Base-by-base conservation (phyloP, 2,113 vertebrate species). In the Labrus mixtus region DNA sequence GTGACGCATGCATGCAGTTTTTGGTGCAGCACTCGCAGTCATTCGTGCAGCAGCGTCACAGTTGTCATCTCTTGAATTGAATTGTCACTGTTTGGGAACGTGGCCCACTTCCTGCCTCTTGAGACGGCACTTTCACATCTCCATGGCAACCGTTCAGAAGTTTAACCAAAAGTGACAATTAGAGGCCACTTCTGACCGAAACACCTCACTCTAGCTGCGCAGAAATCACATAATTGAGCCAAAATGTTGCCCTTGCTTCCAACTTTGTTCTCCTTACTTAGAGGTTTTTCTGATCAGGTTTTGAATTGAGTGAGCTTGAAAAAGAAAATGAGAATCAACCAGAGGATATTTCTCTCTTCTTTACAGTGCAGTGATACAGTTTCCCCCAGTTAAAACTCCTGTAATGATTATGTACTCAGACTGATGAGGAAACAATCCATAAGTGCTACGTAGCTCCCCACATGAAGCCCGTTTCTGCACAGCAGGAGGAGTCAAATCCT, bases 111-210 rank as follows among this genome's bases (percentile, higher is more conserved):
- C 83, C 76, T 66, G 68, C 76, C 65, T 69, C 73, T 56, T 3
- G 75, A 55, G 78, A 29, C 66, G 6, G 56, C 22, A 58, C 77
- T 70, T 83, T 85, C 73, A 59, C 66, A 65, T 48, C 80, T 79
- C 75, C 75, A 46, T 36, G 1, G 67, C 43, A 61, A 73, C 76
- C 64, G 16, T 33, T 22, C 71, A 16, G 68, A 72, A 80, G 29
- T 16, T 17, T 64, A 46, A 62, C n/a, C 20, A 62, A 65, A 69
- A 78, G 45, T 64, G 75, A 78, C 83, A 78, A 65, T 85, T 89
- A 75, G 85, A 79, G 83, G 84, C 65, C 39, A 0, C 79, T 4
- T 67, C 54, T 68, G 76, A 86, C 81, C 76, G 41, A 48, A 86
- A 65, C 76, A 65, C 76, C 83, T 84, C 81, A 50, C 57, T 68